phyloP scores from a whole-genome alignment of 2,888 invertebrate species.

The Dorcus parallelipipedus region DNA sequence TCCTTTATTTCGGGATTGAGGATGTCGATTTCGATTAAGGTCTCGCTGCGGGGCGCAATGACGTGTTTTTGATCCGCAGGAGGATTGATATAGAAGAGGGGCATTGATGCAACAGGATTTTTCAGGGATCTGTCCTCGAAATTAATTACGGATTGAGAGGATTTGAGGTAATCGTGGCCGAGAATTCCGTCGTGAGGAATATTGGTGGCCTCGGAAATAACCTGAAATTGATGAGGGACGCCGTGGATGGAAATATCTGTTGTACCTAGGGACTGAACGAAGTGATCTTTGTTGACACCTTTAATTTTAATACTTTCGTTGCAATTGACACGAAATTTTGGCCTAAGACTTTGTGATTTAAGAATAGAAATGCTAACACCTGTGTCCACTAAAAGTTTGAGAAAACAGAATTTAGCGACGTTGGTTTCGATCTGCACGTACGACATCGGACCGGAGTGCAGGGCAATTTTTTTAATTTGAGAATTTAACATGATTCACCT shows the following conservation, averaged over 20 bases:
- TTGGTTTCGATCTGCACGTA: not conserved
- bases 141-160: not conserved
- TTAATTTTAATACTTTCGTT: not conserved
- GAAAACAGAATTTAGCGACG: not conserved
- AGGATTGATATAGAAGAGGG: slow-evolving; percentile 2
- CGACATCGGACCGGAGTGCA: not conserved
- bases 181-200: slow-evolving; percentile 1
- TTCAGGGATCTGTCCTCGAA: not conserved
- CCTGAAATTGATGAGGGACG: not conserved
- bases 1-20: slow-evolving; percentile 19
- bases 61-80: slow-evolving; percentile 12
- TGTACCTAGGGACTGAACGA: not conserved
- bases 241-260: not conserved
- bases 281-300: not conserved
- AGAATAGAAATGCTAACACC: not conserved
- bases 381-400: slow-evolving; percentile 1
- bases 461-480: too few relatives aligned
- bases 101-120: not conserved
- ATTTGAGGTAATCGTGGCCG: not conserved
- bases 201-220: not conserved
- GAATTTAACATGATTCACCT: too few relatives aligned
- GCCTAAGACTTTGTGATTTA: not conserved
- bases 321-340: not conserved
- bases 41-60: slow-evolving; percentile 18
- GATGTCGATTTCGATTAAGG: slow-evolving; percentile 20